Base-by-base conservation (phyloP, 2,113 vertebrate species). In the Sinocyclocheilus maitianheensis region DNA sequence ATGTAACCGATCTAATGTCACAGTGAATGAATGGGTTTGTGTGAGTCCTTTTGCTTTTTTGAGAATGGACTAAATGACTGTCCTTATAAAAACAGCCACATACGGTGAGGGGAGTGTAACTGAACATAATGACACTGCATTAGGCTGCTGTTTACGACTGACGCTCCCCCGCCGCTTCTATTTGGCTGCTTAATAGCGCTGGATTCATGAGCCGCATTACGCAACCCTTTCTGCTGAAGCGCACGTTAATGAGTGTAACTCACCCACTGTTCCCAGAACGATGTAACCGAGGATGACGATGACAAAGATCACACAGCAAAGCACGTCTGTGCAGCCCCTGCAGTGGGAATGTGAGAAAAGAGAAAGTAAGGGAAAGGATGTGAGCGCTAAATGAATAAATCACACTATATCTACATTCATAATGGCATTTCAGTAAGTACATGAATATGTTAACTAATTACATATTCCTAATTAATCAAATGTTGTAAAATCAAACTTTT, bases 231-330 rank as follows among this genome's bases (percentile, higher is more conserved):
- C 78, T 90, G 90, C 90, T 90, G 88, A 91, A 89, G 90, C 81
- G 63, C 43, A 75, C 53, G 22, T 87, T 67, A 90, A 89, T 18
- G 81, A 87, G 69, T 84, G 83, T 88, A 83, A 98, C 98, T 99
- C 93, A 99, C 98, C 98, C 77, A 97, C 88, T 10, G 97, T 94
- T 90, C 98, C 98, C 93, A 99, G 94, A 24, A 96, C 91, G 86
- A 98, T 96, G 95, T 99, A 99, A 90, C 96, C 95, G 34, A 96
- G 88, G 93, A 99, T 96, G 93, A 97, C 94, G n/a, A 96, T 89
- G 88, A 97, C 88, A 93, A 99, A 99, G 93, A 98, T 92, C 84
- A 96, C 88, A 89, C 97, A 98, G 95, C 97, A 99, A 51, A 97
- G 30, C 87, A 97, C 78, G 43, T 99, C 98, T 48, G 98, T 99